phyloP scores from a whole-genome alignment of 1,140 invertebrate genomes.

The Holcopasites calliopsidis region DNA sequence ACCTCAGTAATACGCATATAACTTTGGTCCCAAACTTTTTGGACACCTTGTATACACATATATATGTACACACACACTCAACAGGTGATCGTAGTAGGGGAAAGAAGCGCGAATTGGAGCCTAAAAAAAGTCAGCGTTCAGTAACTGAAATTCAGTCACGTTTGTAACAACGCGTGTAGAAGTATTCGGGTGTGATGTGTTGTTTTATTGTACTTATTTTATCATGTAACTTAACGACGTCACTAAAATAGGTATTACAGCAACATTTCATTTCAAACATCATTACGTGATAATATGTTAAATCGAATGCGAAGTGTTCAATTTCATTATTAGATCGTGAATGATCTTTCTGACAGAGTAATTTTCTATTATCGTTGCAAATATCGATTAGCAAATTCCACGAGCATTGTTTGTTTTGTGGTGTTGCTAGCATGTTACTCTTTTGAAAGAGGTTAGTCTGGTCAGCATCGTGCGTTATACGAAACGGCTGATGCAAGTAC shows the following conservation, averaged over 20 bases:
- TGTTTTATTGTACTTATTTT: not conserved
- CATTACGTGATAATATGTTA: not conserved
- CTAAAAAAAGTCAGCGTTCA: conserved; percentile 8
- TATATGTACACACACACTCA: conserved; percentile 16
- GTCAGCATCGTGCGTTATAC: not conserved
- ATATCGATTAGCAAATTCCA: not conserved
- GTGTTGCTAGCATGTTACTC: not conserved
- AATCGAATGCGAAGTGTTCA: not conserved
- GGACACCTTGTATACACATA: not conserved
- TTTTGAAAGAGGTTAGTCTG: conserved; percentile 21
- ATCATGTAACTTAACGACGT: not conserved
- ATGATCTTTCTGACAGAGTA: not conserved
- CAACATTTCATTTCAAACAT: not conserved
- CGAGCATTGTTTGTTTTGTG: too few species aligned
- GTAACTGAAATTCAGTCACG: conserved; percentile 9
- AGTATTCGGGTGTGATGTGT: too few species aligned
- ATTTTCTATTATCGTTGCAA: not conserved
- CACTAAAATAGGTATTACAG: not conserved
- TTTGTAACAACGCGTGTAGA: not conserved
- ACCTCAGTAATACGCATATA: not conserved
- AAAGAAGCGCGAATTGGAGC: conserved; percentile 8
- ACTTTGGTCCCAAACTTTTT: too few species aligned
- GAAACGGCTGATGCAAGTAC: not conserved
- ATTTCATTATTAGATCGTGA: too few species aligned
- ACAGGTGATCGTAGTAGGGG: conserved; percentile 35